Evolutionary conservation across 2,797 vertebrate species (phyloP), one percentile per base, ranked within the genome.

Genomic region (Hypotaenidia okinawae): DNA sequence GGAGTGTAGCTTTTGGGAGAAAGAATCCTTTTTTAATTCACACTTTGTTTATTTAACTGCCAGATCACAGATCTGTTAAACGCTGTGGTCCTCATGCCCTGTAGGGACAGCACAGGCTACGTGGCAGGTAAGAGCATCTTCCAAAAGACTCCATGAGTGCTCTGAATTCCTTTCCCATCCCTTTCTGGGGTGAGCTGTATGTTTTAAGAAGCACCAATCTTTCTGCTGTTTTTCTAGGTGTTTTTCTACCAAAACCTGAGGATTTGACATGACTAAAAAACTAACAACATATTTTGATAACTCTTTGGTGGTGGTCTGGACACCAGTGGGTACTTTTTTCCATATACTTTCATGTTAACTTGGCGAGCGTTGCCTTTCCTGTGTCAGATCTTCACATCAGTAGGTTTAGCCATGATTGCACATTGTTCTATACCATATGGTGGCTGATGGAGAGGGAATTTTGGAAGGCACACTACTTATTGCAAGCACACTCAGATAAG

Each of bases 351-450:
- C 30, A n/a, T 5, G 13, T 10, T 39, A 69, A 69, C 15, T 27
- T 11, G 1, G 9, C 13, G 58, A 33, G 7, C 2, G 0, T 41
- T 78, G 32, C 10, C 30, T 94, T 78, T 86, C 33, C 39, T 28
- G 7, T 41, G 27, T 18, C 37, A 64, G 27, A 62, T 28, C 67
- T 66, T 69, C 47, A 55, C 22, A 69, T 43, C 2, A 3, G 9
- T 37, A 33, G 9, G 5, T 27, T 92, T 73, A 73, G 11, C 33
- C 47, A 73, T 55, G 41, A 69, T 32, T 55, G 28, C 13, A 13
- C 1, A 0, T 30, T 78, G 15, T 69, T 25, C 21, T 88, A 8
- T 67, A 41, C 14, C 2, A 22, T 41, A 27, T 2, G 0, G 32
- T 28, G n/a, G 4, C 27, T 86, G 73, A 80, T 6, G 64, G 32